Base-by-base conservation (phyloP, 1,140 invertebrate genomes). In the Teleogryllus occipitalis region DNA sequence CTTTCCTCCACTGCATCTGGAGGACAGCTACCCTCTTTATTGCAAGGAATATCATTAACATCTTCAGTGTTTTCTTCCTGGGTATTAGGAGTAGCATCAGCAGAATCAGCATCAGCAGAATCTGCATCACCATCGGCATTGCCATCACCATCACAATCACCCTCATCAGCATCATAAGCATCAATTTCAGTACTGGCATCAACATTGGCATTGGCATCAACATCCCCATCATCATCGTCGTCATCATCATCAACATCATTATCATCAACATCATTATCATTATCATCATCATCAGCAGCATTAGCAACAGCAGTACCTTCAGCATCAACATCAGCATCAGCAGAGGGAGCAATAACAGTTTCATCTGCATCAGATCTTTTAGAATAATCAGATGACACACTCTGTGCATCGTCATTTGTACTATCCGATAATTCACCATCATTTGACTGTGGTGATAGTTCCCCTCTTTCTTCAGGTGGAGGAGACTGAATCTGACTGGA, bases 371-470 rank as follows among this genome's bases (percentile, higher is more conserved):
- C 21, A 48, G 76, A 49, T 8, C n/a, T 27, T 47, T 54, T 73
- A 65, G 12, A 7, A 39, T 27, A 73, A 21, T 46, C 73, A 74
- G 72, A 18, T 15, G 65, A 74, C 15, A 47, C 46, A 39, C 48
- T 65, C 21, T 27, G 46, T 15, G 47, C 72, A 39, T 27, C 47
- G 7, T 77, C 76, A 77, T 48, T 48, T 48, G 47, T 48, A 21
- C 76, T 77, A 77, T 14, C 76, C 54, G 27, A 39, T 39, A 72
- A 76, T 15, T 79, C 75, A 54, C 74, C 48, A 49, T 54, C 47
- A 10, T 15, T 76, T 1, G 27, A 22, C 54, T 15, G 27, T 75
- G n/a, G 15, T 4, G n/a, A 74, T 18, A 75, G 48, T 27, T 47
- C 22, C 12, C n/a, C 78, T 15, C 18, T 39, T 8, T 10, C 18